A percentile compares a stretch with the other conserved stretches of the same genome.
phyloP scores from a whole-genome alignment of 2,888 invertebrate species.

The Digitonthophagus gazella region DNA sequence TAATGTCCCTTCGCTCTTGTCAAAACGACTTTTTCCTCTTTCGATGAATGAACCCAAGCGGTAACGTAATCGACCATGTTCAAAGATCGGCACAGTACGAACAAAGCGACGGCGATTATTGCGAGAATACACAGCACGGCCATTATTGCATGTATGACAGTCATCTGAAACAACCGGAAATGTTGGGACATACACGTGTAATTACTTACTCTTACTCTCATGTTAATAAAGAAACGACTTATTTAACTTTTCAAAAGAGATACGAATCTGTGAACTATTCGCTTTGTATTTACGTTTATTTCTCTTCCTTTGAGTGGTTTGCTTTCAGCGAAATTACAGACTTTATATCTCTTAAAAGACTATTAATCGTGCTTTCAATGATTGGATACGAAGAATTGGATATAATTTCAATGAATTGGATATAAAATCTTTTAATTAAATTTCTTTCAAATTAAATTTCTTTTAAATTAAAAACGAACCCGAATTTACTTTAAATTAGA shows the following conservation, averaged over 20 bases:
- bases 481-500: too few species aligned
- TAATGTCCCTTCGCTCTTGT: slow-evolving; percentile 57
- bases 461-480: too few species aligned
- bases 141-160: slow-evolving; percentile 46
- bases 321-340: neutral
- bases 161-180: slow-evolving; percentile 43
- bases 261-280: neutral
- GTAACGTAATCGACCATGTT: slow-evolving; percentile 52
- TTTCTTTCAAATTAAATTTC: too few species aligned
- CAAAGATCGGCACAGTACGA: slow-evolving; percentile 51
- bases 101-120: slow-evolving; percentile 48
- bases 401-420: too few species aligned
- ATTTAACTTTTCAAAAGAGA: neutral
- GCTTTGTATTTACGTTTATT: neutral
- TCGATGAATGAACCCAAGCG: slow-evolving; percentile 55
- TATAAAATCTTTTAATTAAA: too few species aligned
- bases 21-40: slow-evolving; percentile 57
- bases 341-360: too few species aligned
- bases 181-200: neutral
- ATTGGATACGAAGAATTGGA: too few species aligned
- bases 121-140: slow-evolving; percentile 48
- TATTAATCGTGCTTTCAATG: too few species aligned
- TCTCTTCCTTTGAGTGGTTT: neutral
- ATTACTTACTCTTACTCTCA: neutral
- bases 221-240: neutral